phyloP scores from a whole-genome alignment of 2,797 vertebrate species.

The Poeciliopsis paucimaculata region DNA sequence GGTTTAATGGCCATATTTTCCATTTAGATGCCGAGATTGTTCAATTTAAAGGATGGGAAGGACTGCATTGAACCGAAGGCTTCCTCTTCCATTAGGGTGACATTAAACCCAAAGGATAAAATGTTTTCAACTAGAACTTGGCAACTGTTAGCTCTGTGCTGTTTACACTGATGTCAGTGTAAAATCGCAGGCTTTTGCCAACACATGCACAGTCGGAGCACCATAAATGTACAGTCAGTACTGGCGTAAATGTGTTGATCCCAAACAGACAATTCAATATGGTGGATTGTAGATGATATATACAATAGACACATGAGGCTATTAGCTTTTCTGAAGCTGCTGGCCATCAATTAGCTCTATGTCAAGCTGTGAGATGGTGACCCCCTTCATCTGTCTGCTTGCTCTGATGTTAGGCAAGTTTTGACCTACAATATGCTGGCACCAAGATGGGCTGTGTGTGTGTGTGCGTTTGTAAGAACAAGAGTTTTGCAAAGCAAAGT shows the following conservation, averaged over 20 bases:
- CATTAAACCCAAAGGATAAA: background rate
- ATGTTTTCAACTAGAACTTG: background rate
- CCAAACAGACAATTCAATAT: background rate
- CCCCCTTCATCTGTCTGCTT: conserved; percentile 58
- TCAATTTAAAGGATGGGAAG: background rate
- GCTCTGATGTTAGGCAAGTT: conserved; percentile 42
- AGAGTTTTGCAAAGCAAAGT: conserved; percentile 6
- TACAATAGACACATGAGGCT: conserved; percentile 44
- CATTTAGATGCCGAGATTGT: background rate
- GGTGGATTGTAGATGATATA: background rate
- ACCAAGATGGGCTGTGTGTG: conserved; percentile 18
- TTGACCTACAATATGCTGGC: conserved; percentile 64
- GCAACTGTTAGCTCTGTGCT: background rate
- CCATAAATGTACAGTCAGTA: background rate
- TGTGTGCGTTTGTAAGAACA: conserved; percentile 13
- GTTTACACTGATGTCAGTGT: background rate
- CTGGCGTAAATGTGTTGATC: background rate
- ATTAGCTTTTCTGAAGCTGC: conserved; percentile 48
- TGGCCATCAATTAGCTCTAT: conserved; percentile 61
- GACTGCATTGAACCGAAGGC: background rate
- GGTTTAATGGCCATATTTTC: background rate
- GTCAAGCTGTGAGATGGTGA: conserved; percentile 66
- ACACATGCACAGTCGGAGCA: background rate
- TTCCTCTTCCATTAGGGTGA: background rate
- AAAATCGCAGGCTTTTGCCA: background rate